Evolutionary conservation across 2,797 vertebrate species (phyloP).

Genomic region (Tauraco hartlaubi): DNA sequence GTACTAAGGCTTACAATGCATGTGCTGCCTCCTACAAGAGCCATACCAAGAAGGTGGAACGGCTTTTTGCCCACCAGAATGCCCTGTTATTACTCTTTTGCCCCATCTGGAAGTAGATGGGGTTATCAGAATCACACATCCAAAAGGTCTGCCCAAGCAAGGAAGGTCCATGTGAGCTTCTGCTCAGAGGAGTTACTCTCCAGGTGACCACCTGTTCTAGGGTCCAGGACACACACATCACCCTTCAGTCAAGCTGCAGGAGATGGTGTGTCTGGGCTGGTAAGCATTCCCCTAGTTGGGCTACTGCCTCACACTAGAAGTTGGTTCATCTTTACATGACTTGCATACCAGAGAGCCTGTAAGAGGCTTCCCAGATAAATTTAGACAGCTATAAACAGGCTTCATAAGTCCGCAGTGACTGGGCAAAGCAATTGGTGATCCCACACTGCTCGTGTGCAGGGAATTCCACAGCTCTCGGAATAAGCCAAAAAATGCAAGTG

Average conservation of each 20-base stretch:
- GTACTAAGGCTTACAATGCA: neutral
- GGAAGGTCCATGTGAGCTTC: neutral
- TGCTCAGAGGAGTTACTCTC: neutral
- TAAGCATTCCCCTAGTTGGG: neutral
- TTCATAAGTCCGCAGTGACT: neutral
- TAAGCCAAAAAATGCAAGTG: neutral
- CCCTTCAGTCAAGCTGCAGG: neutral
- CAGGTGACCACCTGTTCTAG: neutral
- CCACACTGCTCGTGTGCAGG: neutral
- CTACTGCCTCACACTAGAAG: neutral
- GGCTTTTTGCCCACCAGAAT: neutral
- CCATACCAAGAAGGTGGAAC: neutral
- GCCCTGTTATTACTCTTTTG: neutral
- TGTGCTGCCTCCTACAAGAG: fast-evolving
- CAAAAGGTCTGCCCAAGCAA: neutral
- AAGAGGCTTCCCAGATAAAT: slow-evolving; percentile 32
- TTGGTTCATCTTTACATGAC: neutral
- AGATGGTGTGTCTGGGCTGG: neutral
- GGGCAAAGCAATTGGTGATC: neutral
- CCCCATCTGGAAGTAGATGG: neutral
- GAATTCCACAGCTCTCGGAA: neutral
- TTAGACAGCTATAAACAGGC: slow-evolving; percentile 45
- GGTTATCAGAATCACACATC: neutral
- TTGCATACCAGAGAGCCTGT: slow-evolving; percentile 1
- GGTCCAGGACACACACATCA: neutral